Base-by-base conservation (phyloP, 2,888 invertebrate genomes). In the Pristionchus arcanus region DNA sequence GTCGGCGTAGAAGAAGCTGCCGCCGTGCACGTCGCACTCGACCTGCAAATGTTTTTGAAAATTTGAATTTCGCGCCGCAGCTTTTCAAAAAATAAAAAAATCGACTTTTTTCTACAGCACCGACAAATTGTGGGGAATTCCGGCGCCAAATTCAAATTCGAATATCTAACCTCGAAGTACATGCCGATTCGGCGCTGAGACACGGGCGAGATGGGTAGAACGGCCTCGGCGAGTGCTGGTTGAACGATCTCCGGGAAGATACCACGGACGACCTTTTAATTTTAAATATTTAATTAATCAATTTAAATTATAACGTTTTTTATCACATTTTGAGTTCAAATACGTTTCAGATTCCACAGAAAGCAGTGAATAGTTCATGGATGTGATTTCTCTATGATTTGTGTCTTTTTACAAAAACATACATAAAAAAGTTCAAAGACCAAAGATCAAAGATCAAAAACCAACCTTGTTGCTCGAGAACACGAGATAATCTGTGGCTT, bases 1-100 rank as follows among this genome's bases (percentile, higher is more conserved):
- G 95, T 99, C 99, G 0, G 98, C 98, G 95, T 98, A 99, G 95
- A 98, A 99, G 92, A 99, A 98, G 94, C 97, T 97, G 94, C 97
- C 97, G 96, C 94, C 94, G 85, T 93, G 93, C 13, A 95, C 94
- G 90, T 95, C 95, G 89, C 95, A 95, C 85, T 94, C 95, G 0
- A 98, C 97, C 95, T 98, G 59, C 28, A 83, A 81, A 74, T 31
- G 13, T 31, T 66, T n/a, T 66, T n/a, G 49, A 34, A 87, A 7
- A 1, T 71, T 25, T 55, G 42, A 71, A 31, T 71, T 68, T 71
- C 31, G 31, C 71, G 34, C 71, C 71, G 34, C 0, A 71, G 34
- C 0, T 19, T 74, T 1, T 28, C 13, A n/a, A 81, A 42, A 49
- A 7, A 7, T 7, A 0, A 53, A 55, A 83, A 84, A 31, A 55